phyloP scores from a whole-genome alignment of 2,797 vertebrate species.

The Xenops minutus region DNA sequence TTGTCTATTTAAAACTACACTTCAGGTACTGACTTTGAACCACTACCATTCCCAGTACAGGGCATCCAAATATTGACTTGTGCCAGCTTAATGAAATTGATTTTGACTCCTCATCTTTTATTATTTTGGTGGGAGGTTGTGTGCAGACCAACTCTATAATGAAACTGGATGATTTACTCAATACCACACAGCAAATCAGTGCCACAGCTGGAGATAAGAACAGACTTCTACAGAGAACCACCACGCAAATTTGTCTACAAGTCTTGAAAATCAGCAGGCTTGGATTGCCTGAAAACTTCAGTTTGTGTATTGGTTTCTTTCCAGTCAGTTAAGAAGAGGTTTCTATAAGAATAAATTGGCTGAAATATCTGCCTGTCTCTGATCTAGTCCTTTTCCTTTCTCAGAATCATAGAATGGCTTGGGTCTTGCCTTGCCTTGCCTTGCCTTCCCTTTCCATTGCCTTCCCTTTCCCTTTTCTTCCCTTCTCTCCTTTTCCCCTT shows the following conservation, averaged over 20 bases:
- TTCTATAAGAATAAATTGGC: not conserved
- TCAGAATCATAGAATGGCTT: not conserved
- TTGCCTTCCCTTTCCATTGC: too few relatives aligned
- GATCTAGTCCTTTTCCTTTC: not conserved
- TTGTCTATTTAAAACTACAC: constrained; percentile 9
- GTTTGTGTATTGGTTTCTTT: not conserved
- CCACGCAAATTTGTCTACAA: not conserved
- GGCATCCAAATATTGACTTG: constrained; percentile 51
- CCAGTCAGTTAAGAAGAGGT: not conserved
- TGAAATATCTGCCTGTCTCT: not conserved
- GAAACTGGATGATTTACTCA: constrained; percentile 56
- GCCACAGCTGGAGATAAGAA: constrained; percentile 34
- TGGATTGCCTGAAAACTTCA: not conserved
- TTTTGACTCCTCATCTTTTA: constrained; percentile 58
- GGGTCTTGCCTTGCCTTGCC: not conserved
- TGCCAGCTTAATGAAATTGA: constrained; percentile 50
- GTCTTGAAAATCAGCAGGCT: not conserved
- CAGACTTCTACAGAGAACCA: not conserved
- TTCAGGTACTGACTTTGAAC: constrained; percentile 31
- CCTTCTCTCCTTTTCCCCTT: not conserved
- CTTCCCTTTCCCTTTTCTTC: not conserved
- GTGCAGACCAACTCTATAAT: not conserved
- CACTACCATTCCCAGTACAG: constrained; percentile 27
- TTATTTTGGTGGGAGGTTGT: constrained; percentile 41
- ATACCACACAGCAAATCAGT: constrained; percentile 13